phyloP scores from a whole-genome alignment of 2,888 invertebrate genomes.

The Eupithecia pulchellata region DNA sequence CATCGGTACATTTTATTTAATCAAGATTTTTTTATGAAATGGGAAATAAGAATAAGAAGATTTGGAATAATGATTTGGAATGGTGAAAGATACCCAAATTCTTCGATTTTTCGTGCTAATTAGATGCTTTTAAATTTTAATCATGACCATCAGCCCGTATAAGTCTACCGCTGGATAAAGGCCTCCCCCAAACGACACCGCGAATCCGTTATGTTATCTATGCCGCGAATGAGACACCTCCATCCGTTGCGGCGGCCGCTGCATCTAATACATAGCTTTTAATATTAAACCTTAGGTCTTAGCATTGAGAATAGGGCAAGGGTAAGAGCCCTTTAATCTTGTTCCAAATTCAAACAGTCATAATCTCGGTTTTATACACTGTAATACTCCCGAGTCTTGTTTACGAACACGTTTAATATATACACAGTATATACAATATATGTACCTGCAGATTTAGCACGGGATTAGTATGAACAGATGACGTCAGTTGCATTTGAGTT shows the following conservation, averaged over 20 bases:
- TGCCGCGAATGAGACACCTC: no score
- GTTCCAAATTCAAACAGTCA: background rate
- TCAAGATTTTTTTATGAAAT: background rate
- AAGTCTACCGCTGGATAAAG: no score
- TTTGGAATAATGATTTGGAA: background rate
- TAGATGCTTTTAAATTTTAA: background rate
- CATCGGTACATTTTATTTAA: background rate
- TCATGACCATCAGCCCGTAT: no score
- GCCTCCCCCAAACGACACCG: no score
- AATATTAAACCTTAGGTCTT: background rate
- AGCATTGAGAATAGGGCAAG: background rate
- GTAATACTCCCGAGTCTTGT: background rate
- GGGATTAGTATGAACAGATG: background rate
- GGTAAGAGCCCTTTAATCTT: background rate
- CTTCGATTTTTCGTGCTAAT: background rate
- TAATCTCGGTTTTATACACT: slow-evolving; percentile 1
- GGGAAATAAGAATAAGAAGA: background rate
- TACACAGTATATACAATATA: background rate
- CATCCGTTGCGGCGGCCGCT: background rate
- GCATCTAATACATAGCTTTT: background rate
- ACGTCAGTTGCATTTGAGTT: background rate
- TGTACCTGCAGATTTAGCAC: background rate
- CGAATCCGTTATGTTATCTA: no score
- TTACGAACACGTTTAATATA: background rate
- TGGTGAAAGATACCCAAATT: background rate